phyloP scores from a whole-genome alignment of 2,113 vertebrate species.

The Cathartes aura region DNA sequence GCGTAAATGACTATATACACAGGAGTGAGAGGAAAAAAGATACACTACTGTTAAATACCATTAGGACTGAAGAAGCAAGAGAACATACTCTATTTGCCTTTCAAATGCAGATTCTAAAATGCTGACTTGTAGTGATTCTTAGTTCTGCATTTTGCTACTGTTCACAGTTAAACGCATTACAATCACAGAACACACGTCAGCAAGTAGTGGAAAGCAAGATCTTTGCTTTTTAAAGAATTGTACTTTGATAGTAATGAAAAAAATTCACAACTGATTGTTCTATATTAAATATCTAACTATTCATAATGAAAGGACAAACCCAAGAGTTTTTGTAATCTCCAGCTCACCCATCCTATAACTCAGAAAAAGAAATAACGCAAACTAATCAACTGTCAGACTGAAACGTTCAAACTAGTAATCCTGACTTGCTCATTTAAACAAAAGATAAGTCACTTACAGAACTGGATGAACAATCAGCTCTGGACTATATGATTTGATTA shows the following conservation, averaged over 20 bases:
- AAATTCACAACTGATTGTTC: background rate
- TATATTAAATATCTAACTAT: background rate
- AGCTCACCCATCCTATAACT: background rate
- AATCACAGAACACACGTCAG: background rate
- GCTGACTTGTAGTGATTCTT: background rate
- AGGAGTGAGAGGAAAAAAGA: background rate
- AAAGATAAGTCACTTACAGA: constrained; percentile 84
- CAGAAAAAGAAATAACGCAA: background rate
- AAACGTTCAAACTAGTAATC: background rate
- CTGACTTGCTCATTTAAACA: background rate
- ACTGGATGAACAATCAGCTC: constrained; percentile 97
- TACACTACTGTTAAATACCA: background rate
- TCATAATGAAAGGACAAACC: background rate
- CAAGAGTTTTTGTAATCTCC: background rate
- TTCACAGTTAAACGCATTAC: background rate
- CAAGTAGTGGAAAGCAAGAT: background rate
- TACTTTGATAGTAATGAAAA: background rate
- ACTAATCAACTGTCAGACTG: background rate
- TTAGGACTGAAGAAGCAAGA: background rate
- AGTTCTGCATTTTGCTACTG: background rate
- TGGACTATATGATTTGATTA: constrained; percentile 97
- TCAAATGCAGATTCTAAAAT: background rate
- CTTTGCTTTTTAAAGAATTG: background rate
- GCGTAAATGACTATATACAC: background rate
- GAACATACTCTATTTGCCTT: background rate